Base-by-base conservation (phyloP, 1,140 invertebrate species). In the Gonatopus flavifemur region DNA sequence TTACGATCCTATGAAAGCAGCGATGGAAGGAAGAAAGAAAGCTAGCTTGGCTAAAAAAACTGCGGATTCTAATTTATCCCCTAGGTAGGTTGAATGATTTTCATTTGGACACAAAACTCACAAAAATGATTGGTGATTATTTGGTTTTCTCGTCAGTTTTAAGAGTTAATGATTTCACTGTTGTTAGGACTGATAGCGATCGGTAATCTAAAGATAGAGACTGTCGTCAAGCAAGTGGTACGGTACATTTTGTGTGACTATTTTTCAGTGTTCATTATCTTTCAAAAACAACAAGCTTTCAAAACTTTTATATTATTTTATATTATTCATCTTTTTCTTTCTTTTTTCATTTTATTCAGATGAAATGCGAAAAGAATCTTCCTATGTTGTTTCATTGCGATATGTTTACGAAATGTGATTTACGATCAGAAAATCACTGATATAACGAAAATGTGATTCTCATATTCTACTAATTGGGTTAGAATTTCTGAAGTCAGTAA, bases 1-100 rank as follows among this genome's bases (percentile, higher is more conserved):
- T 55, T 96, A 94, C 70, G 91, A 94, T 78, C 92, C 92, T 2
- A 85, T 93, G 80, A 93, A 91, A 65, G 87, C 89, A 3, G 91
- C 90, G 1, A 88, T 90, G 32, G 87, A 90, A 64, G 90, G 86
- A 20, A 87, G 83, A 53, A 79, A 78, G 25, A 86, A 84, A 46
- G 66, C 67, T 35, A 53, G 55, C 28, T 51, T 69, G n/a, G 51
- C 45, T 15, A 70, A 70, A 24, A 64, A 60, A 56, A 64, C 32
- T 53, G 21, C 40, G n/a, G 64, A 61, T 49, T 16, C 48, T 16
- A 66, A 54, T 56, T 32, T 64, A 13, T 70, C 68, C 40, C 67
- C 68, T 15, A 69, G 66, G 68, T 69, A 55, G 54, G 3, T 45
- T 37, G 9, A 37, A 32, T 21, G 19, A 28, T 40, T 15, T 53